Conservation (phyloP, 2,113 vertebrate species). For the Cyprinodon variegatus region DNA sequence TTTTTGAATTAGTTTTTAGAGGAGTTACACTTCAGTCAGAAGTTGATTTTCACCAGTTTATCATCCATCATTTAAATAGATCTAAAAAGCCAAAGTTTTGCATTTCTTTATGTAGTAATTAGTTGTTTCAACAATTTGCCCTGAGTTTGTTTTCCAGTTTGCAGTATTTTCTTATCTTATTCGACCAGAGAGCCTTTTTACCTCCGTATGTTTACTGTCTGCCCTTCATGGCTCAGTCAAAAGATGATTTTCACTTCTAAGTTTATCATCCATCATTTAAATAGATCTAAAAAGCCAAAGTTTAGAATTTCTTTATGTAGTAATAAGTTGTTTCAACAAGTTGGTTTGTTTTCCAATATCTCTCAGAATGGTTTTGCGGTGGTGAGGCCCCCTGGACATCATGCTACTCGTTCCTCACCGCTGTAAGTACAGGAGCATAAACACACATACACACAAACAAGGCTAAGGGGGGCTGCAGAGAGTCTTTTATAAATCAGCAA, state of each 20-base stretch:
- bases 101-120: too few species aligned
- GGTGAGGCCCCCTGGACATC: slow-evolving; percentile 91
- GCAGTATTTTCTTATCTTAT: too few species aligned
- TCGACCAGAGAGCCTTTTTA: too few species aligned
- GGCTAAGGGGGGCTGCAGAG: slow-evolving; percentile 64
- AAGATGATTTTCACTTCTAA: neutral
- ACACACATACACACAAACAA: slow-evolving; percentile 11
- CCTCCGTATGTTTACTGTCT: too few species aligned
- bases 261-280: neutral
- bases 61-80: neutral
- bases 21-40: too few species aligned
- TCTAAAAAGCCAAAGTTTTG: too few species aligned
- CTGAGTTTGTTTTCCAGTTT: too few species aligned
- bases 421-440: slow-evolving; percentile 81
- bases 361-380: slow-evolving; percentile 93
- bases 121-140: too few species aligned
- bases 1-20: too few species aligned
- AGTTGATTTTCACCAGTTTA: neutral
- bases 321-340: neutral
- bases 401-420: slow-evolving; percentile 87
- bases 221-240: too few species aligned
- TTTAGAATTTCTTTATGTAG: neutral
- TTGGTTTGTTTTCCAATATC: slow-evolving; percentile 18
- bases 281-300: neutral
- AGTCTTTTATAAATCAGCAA: slow-evolving; percentile 56